These are phyloP conservation scores for Mionectes macconnelli DNA, from an alignment of 2,113 vertebrate species.

Conservation along the genomic window DNA sequence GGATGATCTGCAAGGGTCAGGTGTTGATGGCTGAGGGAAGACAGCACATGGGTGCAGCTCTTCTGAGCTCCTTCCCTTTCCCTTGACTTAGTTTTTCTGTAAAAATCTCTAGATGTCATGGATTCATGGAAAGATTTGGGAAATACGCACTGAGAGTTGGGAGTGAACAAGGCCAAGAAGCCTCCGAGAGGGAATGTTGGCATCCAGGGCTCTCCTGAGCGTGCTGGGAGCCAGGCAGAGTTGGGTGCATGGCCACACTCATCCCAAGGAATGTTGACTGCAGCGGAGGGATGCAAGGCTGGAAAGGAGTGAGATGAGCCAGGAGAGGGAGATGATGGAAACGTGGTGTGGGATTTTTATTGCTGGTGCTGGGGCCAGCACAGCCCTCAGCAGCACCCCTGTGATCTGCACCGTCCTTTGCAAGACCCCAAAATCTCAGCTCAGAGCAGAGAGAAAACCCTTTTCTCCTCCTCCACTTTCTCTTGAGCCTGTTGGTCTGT, in stretches of 20 bases:
- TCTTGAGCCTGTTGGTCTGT: background rate
- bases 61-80: background rate
- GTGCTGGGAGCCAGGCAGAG: background rate
- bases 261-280: background rate
- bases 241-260: background rate
- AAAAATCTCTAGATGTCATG: background rate
- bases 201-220: background rate
- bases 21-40: background rate
- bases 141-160: background rate
- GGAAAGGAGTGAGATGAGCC: background rate
- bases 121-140: background rate
- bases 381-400: background rate
- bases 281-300: background rate
- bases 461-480: background rate
- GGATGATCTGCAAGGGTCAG: background rate
- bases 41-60: background rate
- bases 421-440: background rate
- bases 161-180: background rate
- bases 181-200: background rate
- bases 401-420: background rate
- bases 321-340: too few species aligned
- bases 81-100: background rate
- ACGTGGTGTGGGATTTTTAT: background rate
- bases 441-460: background rate
- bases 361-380: background rate